A percentile compares a stretch with the other conserved stretches of the same genome.
Evolutionary conservation across 2,113 vertebrate species (phyloP).

Genomic region (Silurus meridionalis): DNA sequence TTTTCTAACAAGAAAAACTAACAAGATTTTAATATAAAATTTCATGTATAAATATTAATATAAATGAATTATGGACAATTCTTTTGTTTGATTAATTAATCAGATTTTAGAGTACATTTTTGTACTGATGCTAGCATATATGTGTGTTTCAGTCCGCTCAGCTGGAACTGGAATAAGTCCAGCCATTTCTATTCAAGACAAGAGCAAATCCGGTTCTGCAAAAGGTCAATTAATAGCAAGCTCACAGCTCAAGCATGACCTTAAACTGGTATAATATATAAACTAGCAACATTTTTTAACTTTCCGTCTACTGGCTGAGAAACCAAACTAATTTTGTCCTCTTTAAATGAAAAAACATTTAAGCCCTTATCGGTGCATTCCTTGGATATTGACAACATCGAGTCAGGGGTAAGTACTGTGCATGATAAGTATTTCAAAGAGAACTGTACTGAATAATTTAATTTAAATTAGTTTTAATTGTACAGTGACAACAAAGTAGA

Average conservation of each 20-base stretch:
- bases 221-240: conserved; percentile 72
- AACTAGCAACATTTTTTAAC: neutral
- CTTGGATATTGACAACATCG: conserved; percentile 50
- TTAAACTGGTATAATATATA: conserved; percentile 68
- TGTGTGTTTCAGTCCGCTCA: conserved; percentile 41
- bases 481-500: too few species aligned
- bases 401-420: conserved; percentile 51
- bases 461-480: too few species aligned
- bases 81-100: neutral
- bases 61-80: neutral
- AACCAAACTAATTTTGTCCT: neutral
- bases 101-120: neutral
- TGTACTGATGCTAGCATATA: neutral
- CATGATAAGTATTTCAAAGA: neutral
- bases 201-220: conserved; percentile 34
- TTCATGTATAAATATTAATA: neutral
- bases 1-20: neutral
- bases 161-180: conserved; percentile 14
- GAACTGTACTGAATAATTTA: neutral
- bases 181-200: conserved; percentile 37
- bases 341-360: neutral
- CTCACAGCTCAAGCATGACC: conserved; percentile 83
- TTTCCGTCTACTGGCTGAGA: neutral
- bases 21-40: neutral
- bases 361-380: conserved; percentile 52